phyloP scores from a whole-genome alignment of 1,140 invertebrate species.

The Ridgeia piscesae region DNA sequence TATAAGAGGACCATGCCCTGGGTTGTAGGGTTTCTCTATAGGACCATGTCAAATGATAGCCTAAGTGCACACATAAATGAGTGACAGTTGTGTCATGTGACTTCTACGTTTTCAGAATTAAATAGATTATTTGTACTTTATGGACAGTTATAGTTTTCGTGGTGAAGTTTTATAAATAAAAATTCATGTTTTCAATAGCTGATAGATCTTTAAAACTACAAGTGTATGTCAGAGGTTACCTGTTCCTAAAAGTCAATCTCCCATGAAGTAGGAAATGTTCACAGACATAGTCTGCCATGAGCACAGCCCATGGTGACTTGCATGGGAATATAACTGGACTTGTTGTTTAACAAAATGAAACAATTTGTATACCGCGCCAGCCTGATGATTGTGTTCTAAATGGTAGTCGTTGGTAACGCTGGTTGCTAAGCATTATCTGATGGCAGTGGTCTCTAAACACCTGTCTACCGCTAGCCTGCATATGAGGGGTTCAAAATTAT shows the following conservation, averaged over 20 bases:
- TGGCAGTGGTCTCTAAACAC: neutral
- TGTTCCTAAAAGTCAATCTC: neutral
- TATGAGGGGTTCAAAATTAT: neutral
- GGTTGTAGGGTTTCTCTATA: too few species aligned
- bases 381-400: neutral
- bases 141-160: too few species aligned
- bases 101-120: too few species aligned
- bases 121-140: too few species aligned
- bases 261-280: neutral
- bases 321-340: neutral
- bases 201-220: too few species aligned
- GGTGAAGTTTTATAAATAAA: too few species aligned
- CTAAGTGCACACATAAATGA: too few species aligned
- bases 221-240: neutral
- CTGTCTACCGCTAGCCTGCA: neutral
- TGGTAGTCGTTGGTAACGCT: neutral
- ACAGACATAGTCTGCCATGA: neutral
- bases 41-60: too few species aligned
- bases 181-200: too few species aligned
- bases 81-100: too few species aligned
- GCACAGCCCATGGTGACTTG: neutral
- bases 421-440: neutral
- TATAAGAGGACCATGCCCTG: too few species aligned
- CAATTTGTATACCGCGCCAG: neutral
- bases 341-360: neutral